Evolutionary conservation across 2,797 vertebrate genomes (phyloP).

Genomic region (Oreortyx pictus): DNA sequence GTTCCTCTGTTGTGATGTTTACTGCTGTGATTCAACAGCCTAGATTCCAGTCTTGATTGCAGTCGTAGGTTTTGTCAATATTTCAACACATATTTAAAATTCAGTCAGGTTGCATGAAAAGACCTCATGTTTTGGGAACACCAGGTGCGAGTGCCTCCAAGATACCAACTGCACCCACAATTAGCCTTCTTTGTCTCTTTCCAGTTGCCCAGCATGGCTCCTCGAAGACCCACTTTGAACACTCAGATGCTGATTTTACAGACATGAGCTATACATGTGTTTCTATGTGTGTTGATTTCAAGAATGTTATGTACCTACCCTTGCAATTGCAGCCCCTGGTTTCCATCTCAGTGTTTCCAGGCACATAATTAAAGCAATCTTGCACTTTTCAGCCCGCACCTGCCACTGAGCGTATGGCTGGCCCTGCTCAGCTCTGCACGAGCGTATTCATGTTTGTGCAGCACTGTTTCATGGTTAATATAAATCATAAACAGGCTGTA

Average conservation of each 20-base stretch:
- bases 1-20: background rate
- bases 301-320: background rate
- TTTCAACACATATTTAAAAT: background rate
- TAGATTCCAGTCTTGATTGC: background rate
- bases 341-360: slow-evolving; percentile 22
- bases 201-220: background rate
- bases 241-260: background rate
- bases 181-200: background rate
- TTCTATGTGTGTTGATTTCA: background rate
- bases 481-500: slow-evolving; percentile 64
- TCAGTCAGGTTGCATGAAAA: background rate
- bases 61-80: background rate
- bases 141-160: background rate
- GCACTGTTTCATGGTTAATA: slow-evolving; percentile 56
- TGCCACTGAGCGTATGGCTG: background rate
- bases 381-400: slow-evolving; percentile 45
- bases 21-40: background rate
- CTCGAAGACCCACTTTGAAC: background rate
- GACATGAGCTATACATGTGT: background rate
- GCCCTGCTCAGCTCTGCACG: background rate
- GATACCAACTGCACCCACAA: background rate
- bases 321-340: background rate
- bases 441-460: background rate
- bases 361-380: slow-evolving; percentile 69
- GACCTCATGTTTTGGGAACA: background rate